phyloP scores from a whole-genome alignment of 2,113 vertebrate genomes.

The Alligator sinensis region DNA sequence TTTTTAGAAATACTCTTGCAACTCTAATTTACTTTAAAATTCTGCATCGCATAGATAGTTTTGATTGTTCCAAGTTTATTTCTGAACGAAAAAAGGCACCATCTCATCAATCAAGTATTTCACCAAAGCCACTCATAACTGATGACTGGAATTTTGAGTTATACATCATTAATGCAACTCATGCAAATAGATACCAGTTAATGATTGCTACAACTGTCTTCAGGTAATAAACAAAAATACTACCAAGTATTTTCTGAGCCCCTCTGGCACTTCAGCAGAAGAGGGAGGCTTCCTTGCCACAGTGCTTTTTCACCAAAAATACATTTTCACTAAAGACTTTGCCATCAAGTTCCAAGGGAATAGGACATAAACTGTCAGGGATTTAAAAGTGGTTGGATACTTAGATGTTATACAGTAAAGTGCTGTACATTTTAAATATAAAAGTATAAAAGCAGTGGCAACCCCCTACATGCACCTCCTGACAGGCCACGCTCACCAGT shows the following conservation, averaged over 20 bases:
- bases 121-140: fast-evolving
- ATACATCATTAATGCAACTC: background rate
- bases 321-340: background rate
- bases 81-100: background rate
- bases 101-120: fast-evolving
- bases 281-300: too few relatives aligned
- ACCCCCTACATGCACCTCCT: too few relatives aligned
- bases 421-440: background rate
- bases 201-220: too few relatives aligned
- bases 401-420: background rate
- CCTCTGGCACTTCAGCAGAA: background rate
- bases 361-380: background rate
- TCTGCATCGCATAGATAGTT: background rate
- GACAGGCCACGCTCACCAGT: too few relatives aligned
- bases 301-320: background rate
- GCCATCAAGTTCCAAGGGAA: background rate
- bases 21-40: background rate
- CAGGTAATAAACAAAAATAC: background rate
- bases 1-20: background rate
- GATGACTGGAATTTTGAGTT: background rate
- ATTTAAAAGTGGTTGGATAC: background rate
- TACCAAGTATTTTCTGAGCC: background rate
- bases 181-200: background rate
- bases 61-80: background rate
- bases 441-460: too few relatives aligned